Evolutionary conservation across 2,113 vertebrate species (phyloP), one percentile per base, ranked within the genome.

Genomic region (Sylvilagus bachmani): DNA sequence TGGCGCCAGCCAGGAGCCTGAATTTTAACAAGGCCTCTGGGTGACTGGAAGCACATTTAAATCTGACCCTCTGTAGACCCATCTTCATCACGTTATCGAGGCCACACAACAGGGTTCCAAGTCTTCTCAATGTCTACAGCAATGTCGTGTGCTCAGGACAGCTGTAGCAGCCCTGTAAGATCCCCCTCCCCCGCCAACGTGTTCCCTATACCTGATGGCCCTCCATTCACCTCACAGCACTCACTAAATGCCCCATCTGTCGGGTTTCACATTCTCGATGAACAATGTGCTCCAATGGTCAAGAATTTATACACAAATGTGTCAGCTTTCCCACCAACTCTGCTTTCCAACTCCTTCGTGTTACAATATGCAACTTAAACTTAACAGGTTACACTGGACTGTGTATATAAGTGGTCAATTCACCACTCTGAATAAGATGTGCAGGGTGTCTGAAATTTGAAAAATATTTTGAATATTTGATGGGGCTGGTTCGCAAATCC

Each of bases 271-370:
- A 3, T 79, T 61, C 73, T 2, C 85, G 19, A 38, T 0, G 4
- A 96, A 70, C 38, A 82, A 14, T 25, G 31, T 53, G 29, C 13
- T 51, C 24, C 75, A 27, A 73, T 77, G 53, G 4, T 73, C 12
- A 36, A 36, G 19, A 61, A 66, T 80, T 84, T 88, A 58, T 61
- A 73, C 84, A 51, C 61, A 86, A 83, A 86, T 33, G n/a, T 61
- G 44, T 9, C 93, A 25, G 25, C 8, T 87, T 90, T 87, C 80
- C 66, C 36, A 69, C 24, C 58, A 75, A 75, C 29, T 10, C n/a
- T 89, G 64, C n/a, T 71, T 92, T 84, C 90, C 91, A 67, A 44
- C 19, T 79, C 78, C 31, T 94, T 95, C 73, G 36, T 90, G 25
- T 82, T 95, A 19, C 4, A 44, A 44, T 44, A 44, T 44, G 38